A percentile compares a stretch with the other conserved stretches of the same genome.
These are phyloP conservation scores for Gambusia yucatana DNA, from an alignment of 2,797 vertebrate genomes.

Conservation along the genomic window DNA sequence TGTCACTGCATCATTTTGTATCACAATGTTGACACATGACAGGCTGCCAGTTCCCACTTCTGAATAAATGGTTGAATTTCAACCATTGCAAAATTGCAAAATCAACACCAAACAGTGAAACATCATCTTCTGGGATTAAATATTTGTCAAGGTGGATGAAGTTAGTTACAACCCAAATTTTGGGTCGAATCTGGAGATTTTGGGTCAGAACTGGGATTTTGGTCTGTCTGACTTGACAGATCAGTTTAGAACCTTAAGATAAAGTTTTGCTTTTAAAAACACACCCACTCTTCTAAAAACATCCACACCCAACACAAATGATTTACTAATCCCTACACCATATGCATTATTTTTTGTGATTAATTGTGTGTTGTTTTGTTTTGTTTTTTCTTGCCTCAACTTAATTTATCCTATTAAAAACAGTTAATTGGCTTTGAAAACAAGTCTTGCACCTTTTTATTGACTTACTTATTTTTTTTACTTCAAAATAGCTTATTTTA, in stretches of 20 bases:
- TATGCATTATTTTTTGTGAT: not conserved
- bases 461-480: not conserved
- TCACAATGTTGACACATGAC: not conserved
- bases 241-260: not conserved
- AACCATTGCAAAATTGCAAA: not conserved
- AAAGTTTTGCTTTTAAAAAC: not conserved
- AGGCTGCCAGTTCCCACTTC: not conserved
- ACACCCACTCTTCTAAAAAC: not conserved
- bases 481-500: not conserved
- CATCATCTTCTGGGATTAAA: not conserved
- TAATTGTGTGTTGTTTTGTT: not conserved
- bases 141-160: not conserved
- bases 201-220: no score
- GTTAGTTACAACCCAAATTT: no score
- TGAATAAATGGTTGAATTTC: not conserved
- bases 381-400: not conserved
- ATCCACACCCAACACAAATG: not conserved
- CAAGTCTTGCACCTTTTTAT: not conserved
- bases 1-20: not conserved
- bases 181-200: not conserved
- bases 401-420: not conserved
- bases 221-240: no score
- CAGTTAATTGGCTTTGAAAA: not conserved
- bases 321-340: not conserved
- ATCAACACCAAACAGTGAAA: not conserved